These are phyloP conservation scores for Amaurobius ferox DNA, from an alignment of 2,888 invertebrate species.

Conservation along the genomic window DNA sequence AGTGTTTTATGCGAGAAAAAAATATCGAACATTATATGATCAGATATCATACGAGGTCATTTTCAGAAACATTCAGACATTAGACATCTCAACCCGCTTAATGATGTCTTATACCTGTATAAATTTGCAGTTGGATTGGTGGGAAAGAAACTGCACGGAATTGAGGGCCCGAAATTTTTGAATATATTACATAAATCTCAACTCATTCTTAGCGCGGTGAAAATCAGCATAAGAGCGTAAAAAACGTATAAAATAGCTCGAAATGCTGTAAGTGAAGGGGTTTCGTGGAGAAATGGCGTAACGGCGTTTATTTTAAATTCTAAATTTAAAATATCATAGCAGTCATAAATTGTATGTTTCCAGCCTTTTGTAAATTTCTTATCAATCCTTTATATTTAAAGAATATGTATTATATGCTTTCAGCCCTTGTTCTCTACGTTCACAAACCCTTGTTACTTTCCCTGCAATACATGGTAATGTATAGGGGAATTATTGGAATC, in stretches of 20 bases:
- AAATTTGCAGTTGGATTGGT: background rate
- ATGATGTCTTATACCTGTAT: slow-evolving; percentile 45
- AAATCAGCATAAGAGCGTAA: slow-evolving; percentile 70
- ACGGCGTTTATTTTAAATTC: background rate
- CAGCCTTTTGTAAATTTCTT: too few species aligned
- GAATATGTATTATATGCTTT: too few species aligned
- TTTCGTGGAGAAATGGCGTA: slow-evolving; percentile 30
- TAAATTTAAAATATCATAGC: too few species aligned
- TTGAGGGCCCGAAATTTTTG: slow-evolving; percentile 13
- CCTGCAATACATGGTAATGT: too few species aligned
- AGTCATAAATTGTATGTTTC: too few species aligned
- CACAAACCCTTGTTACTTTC: too few species aligned
- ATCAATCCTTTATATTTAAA: too few species aligned
- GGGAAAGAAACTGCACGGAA: slow-evolving; percentile 12
- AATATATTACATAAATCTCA: slow-evolving; percentile 56
- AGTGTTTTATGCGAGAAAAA: slow-evolving; percentile 51
- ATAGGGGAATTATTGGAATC: too few species aligned
- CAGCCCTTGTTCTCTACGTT: too few species aligned
- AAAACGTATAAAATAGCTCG: slow-evolving; percentile 60
- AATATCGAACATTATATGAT: slow-evolving; percentile 34
- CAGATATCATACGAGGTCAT: slow-evolving; percentile 58
- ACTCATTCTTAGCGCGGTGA: slow-evolving; percentile 36
- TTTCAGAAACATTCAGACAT: slow-evolving; percentile 4
- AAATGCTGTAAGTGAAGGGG: background rate
- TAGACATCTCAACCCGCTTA: slow-evolving; percentile 19